A percentile compares a stretch with the other conserved stretches of the same genome.
These are phyloP conservation scores for Heliconius himera DNA, from an alignment of 1,140 invertebrate genomes.

Conservation along the genomic window DNA sequence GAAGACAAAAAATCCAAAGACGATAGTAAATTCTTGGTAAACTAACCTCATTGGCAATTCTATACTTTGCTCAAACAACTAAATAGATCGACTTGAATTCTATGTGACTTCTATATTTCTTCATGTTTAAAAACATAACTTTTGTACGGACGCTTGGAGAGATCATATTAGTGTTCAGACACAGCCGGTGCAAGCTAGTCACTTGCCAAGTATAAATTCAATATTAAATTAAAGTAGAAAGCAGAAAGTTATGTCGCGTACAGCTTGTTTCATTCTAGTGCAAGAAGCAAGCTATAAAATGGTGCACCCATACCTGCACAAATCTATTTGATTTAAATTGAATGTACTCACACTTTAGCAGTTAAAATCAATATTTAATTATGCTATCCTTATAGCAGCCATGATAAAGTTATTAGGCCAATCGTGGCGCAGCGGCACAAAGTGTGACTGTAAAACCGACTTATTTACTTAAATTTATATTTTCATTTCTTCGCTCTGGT, in stretches of 20 bases:
- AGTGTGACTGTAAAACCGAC: too few relatives aligned
- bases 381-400: too few relatives aligned
- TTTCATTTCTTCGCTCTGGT: too few relatives aligned
- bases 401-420: too few relatives aligned
- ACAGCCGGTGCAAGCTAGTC: not conserved
- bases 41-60: not conserved
- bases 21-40: not conserved
- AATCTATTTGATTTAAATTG: conserved; percentile 24
- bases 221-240: conserved; percentile 23
- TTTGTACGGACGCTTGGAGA: not conserved
- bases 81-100: not conserved
- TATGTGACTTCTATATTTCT: not conserved
- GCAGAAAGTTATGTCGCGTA: conserved; percentile 22
- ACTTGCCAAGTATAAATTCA: conserved; percentile 14
- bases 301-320: conserved; percentile 18
- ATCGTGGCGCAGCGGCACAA: too few relatives aligned
- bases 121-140: too few relatives aligned
- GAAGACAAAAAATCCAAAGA: too few relatives aligned
- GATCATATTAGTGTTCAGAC: not conserved
- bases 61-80: not conserved
- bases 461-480: too few relatives aligned
- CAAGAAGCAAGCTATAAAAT: conserved; percentile 15
- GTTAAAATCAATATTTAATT: too few relatives aligned
- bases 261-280: conserved; percentile 22
- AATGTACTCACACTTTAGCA: conserved; percentile 14